phyloP scores from a whole-genome alignment of 2,113 vertebrate genomes.

The Neoarius graeffei region DNA sequence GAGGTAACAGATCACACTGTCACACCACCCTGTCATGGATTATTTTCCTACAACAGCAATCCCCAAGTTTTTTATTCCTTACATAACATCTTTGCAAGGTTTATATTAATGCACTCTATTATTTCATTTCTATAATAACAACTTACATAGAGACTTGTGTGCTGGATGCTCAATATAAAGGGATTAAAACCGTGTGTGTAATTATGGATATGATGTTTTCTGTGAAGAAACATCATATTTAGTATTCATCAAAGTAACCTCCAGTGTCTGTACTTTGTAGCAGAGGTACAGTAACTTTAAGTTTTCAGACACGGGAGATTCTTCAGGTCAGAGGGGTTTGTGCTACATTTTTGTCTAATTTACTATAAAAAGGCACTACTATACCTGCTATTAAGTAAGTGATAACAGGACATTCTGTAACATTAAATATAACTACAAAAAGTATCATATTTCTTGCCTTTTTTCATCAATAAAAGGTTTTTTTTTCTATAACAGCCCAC shows the following conservation, averaged over 20 bases:
- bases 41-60: background rate
- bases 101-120: background rate
- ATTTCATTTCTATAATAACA: background rate
- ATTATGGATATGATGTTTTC: background rate
- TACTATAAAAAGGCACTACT: too few relatives aligned
- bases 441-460: too few relatives aligned
- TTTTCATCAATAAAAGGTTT: too few relatives aligned
- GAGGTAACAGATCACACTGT: background rate
- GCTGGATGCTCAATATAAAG: background rate
- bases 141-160: background rate
- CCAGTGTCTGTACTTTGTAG: background rate
- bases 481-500: too few relatives aligned
- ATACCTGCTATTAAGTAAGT: too few relatives aligned
- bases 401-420: too few relatives aligned
- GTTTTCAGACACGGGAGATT: background rate
- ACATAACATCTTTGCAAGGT: background rate
- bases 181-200: background rate
- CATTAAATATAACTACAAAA: too few relatives aligned
- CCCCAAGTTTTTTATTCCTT: background rate
- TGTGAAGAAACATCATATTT: background rate
- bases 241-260: background rate
- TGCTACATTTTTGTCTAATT: background rate
- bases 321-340: background rate
- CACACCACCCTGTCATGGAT: background rate
- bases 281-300: background rate